phyloP scores from a whole-genome alignment of 2,888 invertebrate genomes.

The Lumbricus terrestris region DNA sequence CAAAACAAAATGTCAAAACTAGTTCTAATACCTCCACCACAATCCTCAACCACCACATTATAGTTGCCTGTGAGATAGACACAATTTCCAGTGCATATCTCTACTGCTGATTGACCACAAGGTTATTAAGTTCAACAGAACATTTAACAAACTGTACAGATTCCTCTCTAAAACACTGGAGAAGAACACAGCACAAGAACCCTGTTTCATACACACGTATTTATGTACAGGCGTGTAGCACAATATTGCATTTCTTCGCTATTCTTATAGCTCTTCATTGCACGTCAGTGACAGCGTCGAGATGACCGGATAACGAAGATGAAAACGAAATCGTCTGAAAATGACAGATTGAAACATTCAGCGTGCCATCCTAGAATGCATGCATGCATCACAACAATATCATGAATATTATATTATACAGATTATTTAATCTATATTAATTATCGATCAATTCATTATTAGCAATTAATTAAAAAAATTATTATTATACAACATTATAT shows the following conservation, averaged over 20 bases:
- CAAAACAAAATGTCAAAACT: not conserved
- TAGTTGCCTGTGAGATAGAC: not conserved
- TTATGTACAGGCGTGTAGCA: not conserved
- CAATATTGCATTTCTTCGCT: not conserved
- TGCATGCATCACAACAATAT: no score
- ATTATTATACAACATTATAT: no score
- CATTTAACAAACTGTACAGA: constrained; percentile 3
- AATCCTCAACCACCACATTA: not conserved
- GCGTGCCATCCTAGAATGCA: not conserved
- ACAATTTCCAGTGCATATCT: not conserved
- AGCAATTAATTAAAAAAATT: no score
- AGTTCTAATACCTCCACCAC: not conserved
- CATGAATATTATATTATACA: no score
- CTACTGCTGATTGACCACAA: not conserved
- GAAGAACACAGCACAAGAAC: not conserved
- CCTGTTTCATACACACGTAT: constrained; percentile 3
- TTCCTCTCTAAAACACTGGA: not conserved
- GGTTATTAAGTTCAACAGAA: constrained; percentile 3
- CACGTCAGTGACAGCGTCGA: not conserved
- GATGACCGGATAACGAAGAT: not conserved
- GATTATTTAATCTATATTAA: no score
- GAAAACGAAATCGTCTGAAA: not conserved
- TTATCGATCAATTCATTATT: no score
- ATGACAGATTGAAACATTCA: not conserved
- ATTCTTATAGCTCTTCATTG: not conserved